Conservation (phyloP, 64 coral and sea anemone genomes). For the Porites australiensis region DNA sequence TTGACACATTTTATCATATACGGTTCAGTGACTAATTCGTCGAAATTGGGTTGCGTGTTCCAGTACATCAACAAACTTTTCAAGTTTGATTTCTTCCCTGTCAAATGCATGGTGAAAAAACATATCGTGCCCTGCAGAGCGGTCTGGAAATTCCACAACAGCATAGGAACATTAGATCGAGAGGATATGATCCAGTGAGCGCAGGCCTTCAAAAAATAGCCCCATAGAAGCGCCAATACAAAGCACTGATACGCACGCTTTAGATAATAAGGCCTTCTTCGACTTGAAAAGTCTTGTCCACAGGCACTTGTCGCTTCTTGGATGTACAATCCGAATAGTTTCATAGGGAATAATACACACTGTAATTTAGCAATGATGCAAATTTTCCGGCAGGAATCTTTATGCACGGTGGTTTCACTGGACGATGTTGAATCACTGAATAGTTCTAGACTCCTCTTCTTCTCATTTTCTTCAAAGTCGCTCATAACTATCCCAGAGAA, state of each 20-base stretch:
- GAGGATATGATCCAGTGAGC: neutral
- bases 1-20: conserved; percentile 40
- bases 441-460: neutral
- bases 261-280: neutral
- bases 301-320: neutral
- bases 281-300: neutral
- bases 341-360: conserved; percentile 34
- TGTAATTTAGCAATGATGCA: conserved; percentile 14
- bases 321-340: conserved; percentile 34
- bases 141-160: conserved; percentile 31
- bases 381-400: neutral
- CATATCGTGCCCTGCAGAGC: conserved; percentile 32
- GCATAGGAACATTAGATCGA: neutral
- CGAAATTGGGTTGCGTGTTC: conserved; percentile 39
- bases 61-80: conserved; percentile 42
- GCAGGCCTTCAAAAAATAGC: conserved; percentile 17
- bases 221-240: conserved; percentile 25
- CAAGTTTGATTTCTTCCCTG: conserved; percentile 14
- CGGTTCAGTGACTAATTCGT: conserved; percentile 16
- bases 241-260: conserved; percentile 27
- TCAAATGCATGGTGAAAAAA: conserved; percentile 39
- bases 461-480: neutral
- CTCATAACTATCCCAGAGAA: neutral
- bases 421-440: neutral
- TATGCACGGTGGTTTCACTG: neutral